Percentiles rank a stretch among this genome's conserved stretches.
Evolutionary conservation across 2,113 vertebrate species (phyloP).

Genomic region (Sturnus vulgaris): DNA sequence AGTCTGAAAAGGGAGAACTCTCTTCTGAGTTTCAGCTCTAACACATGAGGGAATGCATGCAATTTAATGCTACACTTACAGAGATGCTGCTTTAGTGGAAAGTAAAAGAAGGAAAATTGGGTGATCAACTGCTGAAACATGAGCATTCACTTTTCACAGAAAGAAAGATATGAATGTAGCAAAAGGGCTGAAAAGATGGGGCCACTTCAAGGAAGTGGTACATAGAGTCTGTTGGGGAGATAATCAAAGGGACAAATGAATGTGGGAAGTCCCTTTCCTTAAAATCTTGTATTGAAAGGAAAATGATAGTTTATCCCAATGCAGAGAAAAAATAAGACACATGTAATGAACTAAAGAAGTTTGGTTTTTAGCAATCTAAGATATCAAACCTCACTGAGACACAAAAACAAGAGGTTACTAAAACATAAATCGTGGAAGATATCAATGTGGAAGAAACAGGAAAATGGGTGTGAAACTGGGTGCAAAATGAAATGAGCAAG

Average conservation of each 20-base stretch:
- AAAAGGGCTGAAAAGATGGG: not conserved
- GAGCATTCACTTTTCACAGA: not conserved
- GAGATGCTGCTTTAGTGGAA: not conserved
- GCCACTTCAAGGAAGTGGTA: not conserved
- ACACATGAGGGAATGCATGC: accelerated
- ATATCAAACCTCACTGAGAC: not conserved
- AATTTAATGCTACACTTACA: not conserved
- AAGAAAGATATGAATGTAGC: not conserved
- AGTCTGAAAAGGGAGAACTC: not conserved
- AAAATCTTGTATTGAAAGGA: not conserved
- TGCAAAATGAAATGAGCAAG: not conserved
- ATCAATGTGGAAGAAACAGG: not conserved
- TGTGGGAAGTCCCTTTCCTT: not conserved
- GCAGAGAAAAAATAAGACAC: not conserved
- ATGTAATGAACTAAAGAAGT: not conserved
- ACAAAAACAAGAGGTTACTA: not conserved
- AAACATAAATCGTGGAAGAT: not conserved
- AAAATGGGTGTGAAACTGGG: not conserved
- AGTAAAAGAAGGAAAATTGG: not conserved
- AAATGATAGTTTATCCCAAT: not conserved
- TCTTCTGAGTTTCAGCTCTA: not conserved
- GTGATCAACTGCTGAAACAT: not conserved
- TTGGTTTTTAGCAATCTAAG: not conserved
- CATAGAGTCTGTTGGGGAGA: not conserved
- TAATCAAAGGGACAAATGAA: not conserved